Evolutionary conservation across 1,140 invertebrate genomes (phyloP).

Genomic region (Drosophila santomea): DNA sequence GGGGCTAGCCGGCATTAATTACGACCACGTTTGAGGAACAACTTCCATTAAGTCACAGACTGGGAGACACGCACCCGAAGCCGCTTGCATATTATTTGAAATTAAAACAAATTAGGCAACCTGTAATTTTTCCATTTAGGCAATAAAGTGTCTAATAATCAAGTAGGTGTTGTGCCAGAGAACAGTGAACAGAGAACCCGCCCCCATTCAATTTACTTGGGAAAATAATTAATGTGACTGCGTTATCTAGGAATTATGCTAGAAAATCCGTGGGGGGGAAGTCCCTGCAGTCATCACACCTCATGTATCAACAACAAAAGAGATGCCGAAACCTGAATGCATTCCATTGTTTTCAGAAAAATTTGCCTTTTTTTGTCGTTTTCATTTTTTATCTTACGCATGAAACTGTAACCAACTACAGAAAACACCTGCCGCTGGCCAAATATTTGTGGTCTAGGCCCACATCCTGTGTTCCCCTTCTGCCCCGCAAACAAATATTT

Average conservation of each 20-base stretch:
- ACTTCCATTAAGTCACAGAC: conserved; percentile 70
- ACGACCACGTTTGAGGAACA: conserved; percentile 79
- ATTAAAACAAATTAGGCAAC: conserved; percentile 84
- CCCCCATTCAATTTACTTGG: background rate
- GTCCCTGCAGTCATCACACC: conserved; percentile 63
- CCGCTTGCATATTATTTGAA: conserved; percentile 77
- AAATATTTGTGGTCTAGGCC: conserved; percentile 39
- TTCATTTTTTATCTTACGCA: conserved; percentile 36
- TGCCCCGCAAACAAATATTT: conserved; percentile 24
- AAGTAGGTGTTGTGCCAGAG: conserved; percentile 74
- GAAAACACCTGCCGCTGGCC: conserved; percentile 58
- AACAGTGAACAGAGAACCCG: conserved; percentile 16
- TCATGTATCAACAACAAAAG: conserved; percentile 80
- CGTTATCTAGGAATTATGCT: conserved; percentile 44
- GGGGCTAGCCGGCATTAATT: conserved; percentile 67
- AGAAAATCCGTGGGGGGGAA: conserved; percentile 4
- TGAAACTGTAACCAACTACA: conserved; percentile 42
- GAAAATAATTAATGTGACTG: conserved; percentile 57
- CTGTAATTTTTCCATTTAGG: conserved; percentile 81
- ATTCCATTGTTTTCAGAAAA: conserved; percentile 51
- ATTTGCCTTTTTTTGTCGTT: background rate
- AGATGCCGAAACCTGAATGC: conserved; percentile 67
- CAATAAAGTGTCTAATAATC: conserved; percentile 81
- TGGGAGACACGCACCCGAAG: conserved; percentile 40
- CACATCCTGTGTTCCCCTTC: conserved; percentile 29